A percentile compares a stretch with the other conserved stretches of the same genome.
Evolutionary conservation across 1,140 invertebrate species (phyloP).

Genomic region (Euglossa dilemma): DNA sequence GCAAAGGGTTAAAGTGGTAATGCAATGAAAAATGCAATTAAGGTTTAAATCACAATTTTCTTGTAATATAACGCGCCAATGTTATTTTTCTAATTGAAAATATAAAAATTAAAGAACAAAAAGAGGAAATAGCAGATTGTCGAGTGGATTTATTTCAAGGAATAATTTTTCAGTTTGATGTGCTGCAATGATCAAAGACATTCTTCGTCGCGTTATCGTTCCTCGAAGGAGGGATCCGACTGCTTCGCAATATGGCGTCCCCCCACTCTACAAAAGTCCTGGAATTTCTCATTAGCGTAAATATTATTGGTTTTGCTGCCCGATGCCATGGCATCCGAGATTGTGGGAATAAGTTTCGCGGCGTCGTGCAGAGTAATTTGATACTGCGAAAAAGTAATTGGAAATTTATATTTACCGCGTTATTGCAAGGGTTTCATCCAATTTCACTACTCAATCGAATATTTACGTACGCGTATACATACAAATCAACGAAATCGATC

Average conservation of each 20-base stretch:
- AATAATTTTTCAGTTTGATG: too few relatives aligned
- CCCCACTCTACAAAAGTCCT: background rate
- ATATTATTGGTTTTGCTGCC: background rate
- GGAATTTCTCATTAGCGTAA: slow-evolving; percentile 7
- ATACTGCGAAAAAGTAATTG: slow-evolving; percentile 1
- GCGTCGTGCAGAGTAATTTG: background rate
- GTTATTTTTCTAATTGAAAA: too few relatives aligned
- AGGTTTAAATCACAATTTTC: too few relatives aligned
- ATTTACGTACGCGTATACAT: background rate
- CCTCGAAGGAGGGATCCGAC: background rate
- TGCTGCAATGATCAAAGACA: too few relatives aligned
- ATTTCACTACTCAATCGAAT: background rate
- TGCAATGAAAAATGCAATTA: too few relatives aligned
- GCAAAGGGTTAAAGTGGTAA: too few relatives aligned
- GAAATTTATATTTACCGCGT: slow-evolving; percentile 24
- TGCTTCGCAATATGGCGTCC: background rate
- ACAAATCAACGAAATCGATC: background rate
- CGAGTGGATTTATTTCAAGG: too few relatives aligned
- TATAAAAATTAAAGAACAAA: too few relatives aligned
- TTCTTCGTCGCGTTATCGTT: background rate
- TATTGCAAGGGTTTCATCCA: background rate
- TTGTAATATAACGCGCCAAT: too few relatives aligned
- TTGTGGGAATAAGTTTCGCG: background rate
- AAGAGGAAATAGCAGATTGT: background rate
- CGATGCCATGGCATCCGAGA: background rate